Conservation (phyloP, 2,113 vertebrate species). For the Prochilodus magdalenae region DNA sequence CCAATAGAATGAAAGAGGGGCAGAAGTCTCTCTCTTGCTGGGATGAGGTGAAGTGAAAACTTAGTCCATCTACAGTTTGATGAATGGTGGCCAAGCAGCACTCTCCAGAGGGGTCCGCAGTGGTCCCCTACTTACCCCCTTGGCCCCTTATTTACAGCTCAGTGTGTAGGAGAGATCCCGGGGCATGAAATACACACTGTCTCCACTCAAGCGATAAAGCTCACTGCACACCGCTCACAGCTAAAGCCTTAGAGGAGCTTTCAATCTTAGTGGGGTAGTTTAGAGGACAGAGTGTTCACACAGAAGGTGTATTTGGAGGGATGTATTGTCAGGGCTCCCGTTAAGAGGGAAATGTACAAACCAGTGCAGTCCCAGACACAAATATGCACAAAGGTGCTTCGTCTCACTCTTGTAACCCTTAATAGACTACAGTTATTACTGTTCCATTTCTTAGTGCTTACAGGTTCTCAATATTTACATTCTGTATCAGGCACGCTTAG, state of each 20-base stretch:
- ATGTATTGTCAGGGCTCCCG: slow-evolving; percentile 48
- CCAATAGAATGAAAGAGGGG: slow-evolving; percentile 12
- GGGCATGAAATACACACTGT: slow-evolving; percentile 64
- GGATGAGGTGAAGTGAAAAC: slow-evolving; percentile 56
- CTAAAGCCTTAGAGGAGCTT: slow-evolving; percentile 55
- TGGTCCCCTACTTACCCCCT: slow-evolving; percentile 30
- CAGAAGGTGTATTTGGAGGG: slow-evolving; percentile 49
- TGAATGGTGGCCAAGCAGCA: slow-evolving; percentile 52
- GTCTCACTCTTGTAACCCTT: not conserved
- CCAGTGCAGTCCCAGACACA: not conserved
- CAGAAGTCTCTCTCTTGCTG: slow-evolving; percentile 8
- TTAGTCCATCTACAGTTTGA: slow-evolving; percentile 52
- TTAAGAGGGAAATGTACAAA: slow-evolving; percentile 5
- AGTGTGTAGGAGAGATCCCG: slow-evolving; percentile 9
- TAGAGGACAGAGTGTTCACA: slow-evolving; percentile 39
- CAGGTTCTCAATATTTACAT: no score
- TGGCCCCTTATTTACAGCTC: slow-evolving; percentile 63
- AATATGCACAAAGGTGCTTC: not conserved
- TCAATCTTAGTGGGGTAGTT: slow-evolving; percentile 54
- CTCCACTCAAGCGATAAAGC: slow-evolving; percentile 53
- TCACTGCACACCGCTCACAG: slow-evolving; percentile 62
- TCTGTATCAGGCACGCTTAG: no score
- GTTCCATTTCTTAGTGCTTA: no score
- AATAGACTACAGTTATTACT: no score
- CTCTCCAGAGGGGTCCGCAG: slow-evolving; percentile 48